These are phyloP conservation scores for Penaeus indicus DNA, from an alignment of 1,140 invertebrate species.

Conservation along the genomic window DNA sequence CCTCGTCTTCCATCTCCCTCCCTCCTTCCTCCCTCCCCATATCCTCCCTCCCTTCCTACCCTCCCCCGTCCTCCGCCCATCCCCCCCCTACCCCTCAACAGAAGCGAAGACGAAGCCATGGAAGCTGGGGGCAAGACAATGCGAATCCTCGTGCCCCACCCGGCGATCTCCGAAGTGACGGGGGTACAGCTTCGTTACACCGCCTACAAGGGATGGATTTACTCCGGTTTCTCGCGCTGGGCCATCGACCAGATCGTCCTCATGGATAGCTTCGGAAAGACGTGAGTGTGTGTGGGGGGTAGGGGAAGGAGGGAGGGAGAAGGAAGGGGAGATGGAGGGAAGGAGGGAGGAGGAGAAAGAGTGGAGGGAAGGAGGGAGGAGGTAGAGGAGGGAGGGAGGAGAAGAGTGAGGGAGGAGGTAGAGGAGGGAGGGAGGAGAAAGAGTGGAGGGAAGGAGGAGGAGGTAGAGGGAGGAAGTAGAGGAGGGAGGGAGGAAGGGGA, in stretches of 20 bases:
- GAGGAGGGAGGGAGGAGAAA: too few species aligned
- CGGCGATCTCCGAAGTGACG: slow-evolving; percentile 80
- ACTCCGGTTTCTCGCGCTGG: slow-evolving; percentile 84
- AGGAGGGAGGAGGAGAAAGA: too few species aligned
- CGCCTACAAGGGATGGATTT: slow-evolving; percentile 92
- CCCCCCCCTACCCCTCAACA: slow-evolving; percentile 68
- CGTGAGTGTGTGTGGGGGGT: slow-evolving; percentile 71
- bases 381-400: too few species aligned
- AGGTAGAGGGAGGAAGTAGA: too few species aligned
- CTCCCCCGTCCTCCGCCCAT: not conserved
- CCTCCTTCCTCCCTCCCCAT: not conserved
- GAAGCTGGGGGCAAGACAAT: slow-evolving; percentile 79
- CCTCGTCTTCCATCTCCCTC: not conserved
- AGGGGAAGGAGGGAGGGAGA: too few species aligned
- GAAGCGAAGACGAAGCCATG: slow-evolving; percentile 85
- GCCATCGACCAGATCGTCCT: slow-evolving; percentile 86
- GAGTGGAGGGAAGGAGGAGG: too few species aligned
- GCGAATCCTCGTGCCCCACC: slow-evolving; percentile 89
- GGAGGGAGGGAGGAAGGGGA: too few species aligned
- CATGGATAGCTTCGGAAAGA: slow-evolving; percentile 87
- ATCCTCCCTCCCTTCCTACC: not conserved
- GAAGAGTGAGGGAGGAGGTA: too few species aligned
- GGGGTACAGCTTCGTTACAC: slow-evolving; percentile 84
- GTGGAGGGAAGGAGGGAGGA: too few species aligned
- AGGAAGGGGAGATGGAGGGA: too few species aligned